Percentiles rank a stretch among this genome's conserved stretches.
Conservation (phyloP, 64 coral and sea anemone species). For the Dendrophyllia cribrosa region DNA sequence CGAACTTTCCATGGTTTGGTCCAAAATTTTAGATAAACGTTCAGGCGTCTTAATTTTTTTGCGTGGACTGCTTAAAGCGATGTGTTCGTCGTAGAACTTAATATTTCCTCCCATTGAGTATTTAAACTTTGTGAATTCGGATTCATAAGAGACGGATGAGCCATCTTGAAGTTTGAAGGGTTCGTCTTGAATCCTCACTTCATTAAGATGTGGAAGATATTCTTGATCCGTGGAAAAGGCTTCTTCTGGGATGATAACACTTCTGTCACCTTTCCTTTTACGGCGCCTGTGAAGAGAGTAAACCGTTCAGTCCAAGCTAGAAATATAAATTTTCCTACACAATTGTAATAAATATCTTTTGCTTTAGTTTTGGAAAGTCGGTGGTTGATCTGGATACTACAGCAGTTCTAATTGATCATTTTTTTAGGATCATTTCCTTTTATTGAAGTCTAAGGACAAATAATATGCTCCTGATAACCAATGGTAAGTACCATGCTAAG, state of each 20-base stretch:
- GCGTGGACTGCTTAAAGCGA: slow-evolving; percentile 76
- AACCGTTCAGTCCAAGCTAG: neutral
- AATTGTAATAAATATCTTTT: no score
- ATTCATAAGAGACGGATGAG: slow-evolving; percentile 45
- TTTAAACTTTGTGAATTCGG: slow-evolving; percentile 82
- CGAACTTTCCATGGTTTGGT: neutral
- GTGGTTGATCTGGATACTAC: no score
- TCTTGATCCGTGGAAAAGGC: slow-evolving; percentile 40
- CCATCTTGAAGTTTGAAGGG: slow-evolving; percentile 50
- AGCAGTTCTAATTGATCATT: no score
- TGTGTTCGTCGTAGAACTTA: slow-evolving; percentile 87
- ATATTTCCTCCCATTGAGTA: slow-evolving; percentile 94
- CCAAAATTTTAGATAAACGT: neutral
- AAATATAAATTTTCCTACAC: no score
- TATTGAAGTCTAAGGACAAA: no score
- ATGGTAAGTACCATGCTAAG: no score
- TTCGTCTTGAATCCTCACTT: slow-evolving; percentile 88
- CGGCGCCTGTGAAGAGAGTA: slow-evolving; percentile 17
- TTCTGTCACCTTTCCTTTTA: slow-evolving; percentile 64
- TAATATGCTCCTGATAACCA: no score
- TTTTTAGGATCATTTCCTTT: no score
- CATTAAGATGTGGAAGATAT: slow-evolving; percentile 75
- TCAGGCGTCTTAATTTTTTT: slow-evolving; percentile 57
- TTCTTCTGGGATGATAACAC: slow-evolving; percentile 78
- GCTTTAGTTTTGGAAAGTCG: no score